phyloP scores from a whole-genome alignment of 92 coral and sea anemone genomes.

The Phenganax stokvisi region DNA sequence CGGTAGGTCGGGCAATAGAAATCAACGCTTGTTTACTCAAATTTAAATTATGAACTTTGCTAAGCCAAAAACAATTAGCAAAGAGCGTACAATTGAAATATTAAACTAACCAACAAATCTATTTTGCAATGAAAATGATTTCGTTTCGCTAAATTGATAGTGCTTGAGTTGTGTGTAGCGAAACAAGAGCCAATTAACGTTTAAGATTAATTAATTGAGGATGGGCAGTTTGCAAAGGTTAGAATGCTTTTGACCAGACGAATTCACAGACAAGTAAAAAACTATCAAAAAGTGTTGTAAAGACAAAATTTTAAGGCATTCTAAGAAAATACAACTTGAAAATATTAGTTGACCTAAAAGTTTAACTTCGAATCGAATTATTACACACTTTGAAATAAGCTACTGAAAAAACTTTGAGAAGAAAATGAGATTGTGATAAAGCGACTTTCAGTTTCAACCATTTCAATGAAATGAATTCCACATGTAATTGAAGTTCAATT shows the following conservation, averaged over 20 bases:
- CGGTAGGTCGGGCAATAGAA: not conserved
- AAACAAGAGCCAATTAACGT: not conserved
- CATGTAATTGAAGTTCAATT: slow-evolving; percentile 2
- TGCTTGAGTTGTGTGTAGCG: not conserved
- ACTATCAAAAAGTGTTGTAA: too few relatives aligned
- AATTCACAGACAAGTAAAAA: too few relatives aligned
- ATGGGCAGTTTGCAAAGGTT: not conserved
- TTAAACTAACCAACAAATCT: not conserved
- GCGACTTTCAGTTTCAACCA: too few relatives aligned
- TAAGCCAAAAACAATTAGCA: slow-evolving; percentile 3
- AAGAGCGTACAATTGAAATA: slow-evolving; percentile 9
- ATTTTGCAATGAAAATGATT: not conserved
- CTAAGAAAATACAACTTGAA: too few relatives aligned
- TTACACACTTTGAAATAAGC: too few relatives aligned
- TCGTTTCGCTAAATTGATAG: slow-evolving; percentile 1
- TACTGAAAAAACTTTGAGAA: too few relatives aligned
- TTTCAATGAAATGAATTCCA: not conserved
- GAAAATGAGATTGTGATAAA: too few relatives aligned
- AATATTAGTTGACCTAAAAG: too few relatives aligned
- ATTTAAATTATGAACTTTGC: slow-evolving; percentile 13
- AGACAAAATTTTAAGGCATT: too few relatives aligned
- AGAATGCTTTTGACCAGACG: not conserved
- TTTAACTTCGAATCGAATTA: too few relatives aligned
- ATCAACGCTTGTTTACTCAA: not conserved
- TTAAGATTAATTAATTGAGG: not conserved